Percentiles rank a stretch among this genome's conserved stretches.
phyloP scores from a whole-genome alignment of 2,797 vertebrate genomes.

The Naso thynnoides region DNA sequence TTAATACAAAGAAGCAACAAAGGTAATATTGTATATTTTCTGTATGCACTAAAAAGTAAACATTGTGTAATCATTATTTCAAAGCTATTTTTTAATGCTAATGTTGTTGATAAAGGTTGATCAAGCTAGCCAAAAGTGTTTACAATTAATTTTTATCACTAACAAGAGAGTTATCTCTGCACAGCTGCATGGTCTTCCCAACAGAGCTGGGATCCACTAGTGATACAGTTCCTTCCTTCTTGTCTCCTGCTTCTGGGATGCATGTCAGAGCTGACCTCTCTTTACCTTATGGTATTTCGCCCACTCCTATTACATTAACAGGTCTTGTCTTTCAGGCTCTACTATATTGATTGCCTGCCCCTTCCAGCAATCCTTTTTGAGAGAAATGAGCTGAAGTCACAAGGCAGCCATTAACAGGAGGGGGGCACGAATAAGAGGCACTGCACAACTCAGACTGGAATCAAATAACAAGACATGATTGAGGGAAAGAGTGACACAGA shows the following conservation, averaged over 20 bases:
- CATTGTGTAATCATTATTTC: background rate
- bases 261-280: constrained; percentile 69
- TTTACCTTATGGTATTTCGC: constrained; percentile 69
- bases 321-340: constrained; percentile 69
- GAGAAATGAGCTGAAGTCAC: constrained; percentile 63
- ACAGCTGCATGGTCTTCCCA: constrained; percentile 1
- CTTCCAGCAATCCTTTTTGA: constrained; percentile 74
- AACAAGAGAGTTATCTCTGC: constrained; percentile 11
- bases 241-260: constrained; percentile 47
- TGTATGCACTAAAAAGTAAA: background rate
- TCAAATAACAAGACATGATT: constrained; percentile 30
- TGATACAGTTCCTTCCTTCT: constrained; percentile 35
- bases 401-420: constrained; percentile 38
- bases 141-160: constrained; percentile 15
- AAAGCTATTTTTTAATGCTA: background rate
- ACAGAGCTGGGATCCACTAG: constrained; percentile 25
- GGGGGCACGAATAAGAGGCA: constrained; percentile 18
- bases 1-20: background rate
- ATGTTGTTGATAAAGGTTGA: background rate
- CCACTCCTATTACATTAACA: constrained; percentile 77
- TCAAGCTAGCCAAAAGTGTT: constrained; percentile 1
- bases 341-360: constrained; percentile 75
- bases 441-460: constrained; percentile 20
- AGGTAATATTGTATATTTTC: background rate
- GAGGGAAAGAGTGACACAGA: constrained; percentile 13